These are phyloP conservation scores for Eublepharis macularius DNA, from an alignment of 2,113 vertebrate genomes.

Conservation along the genomic window DNA sequence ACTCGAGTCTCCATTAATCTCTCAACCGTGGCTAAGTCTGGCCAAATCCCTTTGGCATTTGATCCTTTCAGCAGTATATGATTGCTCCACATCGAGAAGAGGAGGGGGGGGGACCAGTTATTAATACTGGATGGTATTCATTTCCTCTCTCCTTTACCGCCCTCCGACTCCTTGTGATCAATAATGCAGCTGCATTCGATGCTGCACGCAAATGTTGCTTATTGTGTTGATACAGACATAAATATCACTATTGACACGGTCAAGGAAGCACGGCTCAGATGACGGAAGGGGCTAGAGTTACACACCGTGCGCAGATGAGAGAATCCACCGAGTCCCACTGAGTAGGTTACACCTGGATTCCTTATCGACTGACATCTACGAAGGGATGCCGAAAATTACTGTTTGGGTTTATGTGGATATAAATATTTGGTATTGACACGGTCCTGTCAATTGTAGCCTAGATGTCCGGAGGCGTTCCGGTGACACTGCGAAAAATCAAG, in stretches of 20 bases:
- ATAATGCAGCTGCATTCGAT: not conserved
- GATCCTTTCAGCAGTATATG: not conserved
- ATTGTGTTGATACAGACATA: constrained; percentile 31
- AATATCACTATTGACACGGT: constrained; percentile 14
- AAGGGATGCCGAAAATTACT: constrained; percentile 54
- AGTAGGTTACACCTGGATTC: constrained; percentile 48
- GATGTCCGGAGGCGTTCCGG: not conserved
- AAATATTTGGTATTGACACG: constrained; percentile 3
- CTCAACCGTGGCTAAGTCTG: constrained; percentile 35
- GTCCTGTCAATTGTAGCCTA: not conserved
- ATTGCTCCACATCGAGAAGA: constrained; percentile 37
- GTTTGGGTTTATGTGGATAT: not conserved
- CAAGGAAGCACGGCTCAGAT: constrained; percentile 19
- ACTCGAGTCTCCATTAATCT: constrained; percentile 41
- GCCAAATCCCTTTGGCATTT: constrained; percentile 40
- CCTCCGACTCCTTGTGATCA: not conserved
- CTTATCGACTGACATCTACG: constrained; percentile 45
- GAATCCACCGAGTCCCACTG: constrained; percentile 23
- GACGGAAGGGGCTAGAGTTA: not conserved
- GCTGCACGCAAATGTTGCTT: constrained; percentile 13
- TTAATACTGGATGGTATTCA: not conserved
- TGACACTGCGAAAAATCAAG: too few relatives aligned
- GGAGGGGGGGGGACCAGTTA: not conserved
- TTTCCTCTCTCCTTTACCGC: not conserved
- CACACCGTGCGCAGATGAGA: not conserved